A percentile compares a stretch with the other conserved stretches of the same genome.
phyloP scores from a whole-genome alignment of 2,888 invertebrate genomes.

The Caenorhabditis japonica region DNA sequence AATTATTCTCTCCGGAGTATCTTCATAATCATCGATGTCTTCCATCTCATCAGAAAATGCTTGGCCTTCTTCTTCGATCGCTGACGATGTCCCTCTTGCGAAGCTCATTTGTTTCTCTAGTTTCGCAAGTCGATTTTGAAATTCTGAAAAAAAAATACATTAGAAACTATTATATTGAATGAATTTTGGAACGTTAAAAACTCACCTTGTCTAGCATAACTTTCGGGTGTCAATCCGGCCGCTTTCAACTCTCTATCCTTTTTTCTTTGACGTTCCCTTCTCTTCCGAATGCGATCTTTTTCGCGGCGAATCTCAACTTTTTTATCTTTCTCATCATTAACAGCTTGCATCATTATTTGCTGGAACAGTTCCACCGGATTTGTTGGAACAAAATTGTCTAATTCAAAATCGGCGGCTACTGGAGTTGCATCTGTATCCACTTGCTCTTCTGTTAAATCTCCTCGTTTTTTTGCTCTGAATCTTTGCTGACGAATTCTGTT shows the following conservation, averaged over 20 bases:
- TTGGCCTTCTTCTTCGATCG: neutral
- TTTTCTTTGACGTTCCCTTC: conserved; percentile 29
- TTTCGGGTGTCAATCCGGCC: neutral
- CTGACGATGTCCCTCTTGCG: neutral
- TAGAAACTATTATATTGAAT: no score
- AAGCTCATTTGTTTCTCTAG: conserved; percentile 6
- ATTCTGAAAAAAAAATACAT: neutral
- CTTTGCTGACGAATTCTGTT: conserved; percentile 35
- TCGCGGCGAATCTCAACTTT: conserved; percentile 24
- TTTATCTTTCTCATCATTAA: conserved; percentile 12
- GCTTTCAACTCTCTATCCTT: conserved; percentile 12
- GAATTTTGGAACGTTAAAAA: no score
- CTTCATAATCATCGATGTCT: neutral
- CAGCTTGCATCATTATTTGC: conserved; percentile 10
- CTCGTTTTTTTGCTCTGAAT: conserved; percentile 24
- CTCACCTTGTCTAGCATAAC: conserved; percentile 5
- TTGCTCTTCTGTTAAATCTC: neutral
- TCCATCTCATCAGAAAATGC: neutral
- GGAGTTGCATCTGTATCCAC: neutral
- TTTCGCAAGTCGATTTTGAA: neutral
- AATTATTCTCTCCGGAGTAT: neutral
- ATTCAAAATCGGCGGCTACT: neutral
- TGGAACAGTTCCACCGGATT: conserved; percentile 4
- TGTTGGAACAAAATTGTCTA: neutral
- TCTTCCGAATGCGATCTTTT: conserved; percentile 38